A percentile compares a stretch with the other conserved stretches of the same genome.
These are phyloP conservation scores for Stenurella melanura DNA, from an alignment of 2,888 invertebrate genomes.

Conservation along the genomic window DNA sequence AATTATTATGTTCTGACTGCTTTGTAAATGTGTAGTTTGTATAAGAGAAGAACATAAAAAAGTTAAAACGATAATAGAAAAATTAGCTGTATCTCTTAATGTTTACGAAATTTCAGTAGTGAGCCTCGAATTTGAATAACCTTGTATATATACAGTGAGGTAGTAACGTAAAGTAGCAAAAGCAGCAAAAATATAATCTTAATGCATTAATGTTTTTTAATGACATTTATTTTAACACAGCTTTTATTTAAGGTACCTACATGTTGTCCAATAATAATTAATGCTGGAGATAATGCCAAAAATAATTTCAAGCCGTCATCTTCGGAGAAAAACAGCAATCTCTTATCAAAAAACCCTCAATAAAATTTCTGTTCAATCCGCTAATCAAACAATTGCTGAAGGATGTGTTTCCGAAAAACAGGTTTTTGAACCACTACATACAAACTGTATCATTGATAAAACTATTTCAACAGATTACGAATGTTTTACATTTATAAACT, in stretches of 20 bases:
- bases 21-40: too few relatives aligned
- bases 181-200: neutral
- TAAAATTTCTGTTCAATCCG: too few relatives aligned
- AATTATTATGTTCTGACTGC: too few relatives aligned
- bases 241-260: conserved; percentile 1
- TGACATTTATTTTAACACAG: too few relatives aligned
- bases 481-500: neutral
- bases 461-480: neutral
- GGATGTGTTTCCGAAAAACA: too few relatives aligned
- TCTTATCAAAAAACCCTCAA: conserved; percentile 4
- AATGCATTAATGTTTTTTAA: neutral
- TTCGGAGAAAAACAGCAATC: conserved; percentile 1
- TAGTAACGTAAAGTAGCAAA: too few relatives aligned
- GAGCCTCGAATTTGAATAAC: neutral
- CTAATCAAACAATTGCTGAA: too few relatives aligned
- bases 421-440: too few relatives aligned
- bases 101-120: neutral
- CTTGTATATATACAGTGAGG: neutral
- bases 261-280: neutral
- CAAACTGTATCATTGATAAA: conserved; percentile 1
- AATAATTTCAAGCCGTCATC: too few relatives aligned
- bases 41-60: too few relatives aligned
- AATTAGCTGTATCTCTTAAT: too few relatives aligned
- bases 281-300: conserved; percentile 14
- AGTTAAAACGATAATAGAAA: too few relatives aligned